Base-by-base conservation (phyloP, 1,140 invertebrate genomes). In the Drosophila nigrodunni region DNA sequence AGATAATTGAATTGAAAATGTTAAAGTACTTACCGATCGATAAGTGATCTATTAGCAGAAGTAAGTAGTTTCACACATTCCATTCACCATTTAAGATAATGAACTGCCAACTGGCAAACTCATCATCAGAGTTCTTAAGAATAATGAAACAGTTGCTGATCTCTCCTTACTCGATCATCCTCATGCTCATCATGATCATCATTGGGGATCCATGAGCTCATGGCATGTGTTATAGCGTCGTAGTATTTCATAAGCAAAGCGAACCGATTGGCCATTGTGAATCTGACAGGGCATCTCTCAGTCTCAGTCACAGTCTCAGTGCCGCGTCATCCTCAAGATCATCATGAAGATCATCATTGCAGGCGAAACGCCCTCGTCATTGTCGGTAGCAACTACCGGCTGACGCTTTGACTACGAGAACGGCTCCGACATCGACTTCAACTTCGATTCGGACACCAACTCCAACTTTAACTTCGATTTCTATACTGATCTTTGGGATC, bases 381-480 rank as follows among this genome's bases (percentile, higher is more conserved):
- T 71, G 69, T 83, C 83, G 80, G 83, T 88, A 88, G 83, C 83
- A 80, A 88, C 85, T 88, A 83, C 80, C 80, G 80, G 70, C 78
- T 69, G 78, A 67, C 64, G 72, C 74, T 43, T 70, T 44, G 43
- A 18, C 43, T 52, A 50, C 35, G 43, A 60, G 50, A n/a, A 37
- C 41, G 15, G 35, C 52, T 15, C 9, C 25, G 6, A 3, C 25
- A 5, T 6, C 25, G 9, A 58, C 52, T 15, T 6, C 25, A 30
- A 30, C 25, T 30, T 3, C 25, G 7, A 50, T 37, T n/a, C 4
- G 18, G 18, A 59, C 43, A 46, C 57, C 4, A 34, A 30, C 25
- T 30, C 4, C 25, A 6, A 30, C 4, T 30, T 5, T 4, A 6
- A 30, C 25, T 30, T 30, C 25, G 25, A 30, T 6, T 30, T 30